Conservation (phyloP, 1,140 invertebrate genomes). For the Lithobius niger region DNA sequence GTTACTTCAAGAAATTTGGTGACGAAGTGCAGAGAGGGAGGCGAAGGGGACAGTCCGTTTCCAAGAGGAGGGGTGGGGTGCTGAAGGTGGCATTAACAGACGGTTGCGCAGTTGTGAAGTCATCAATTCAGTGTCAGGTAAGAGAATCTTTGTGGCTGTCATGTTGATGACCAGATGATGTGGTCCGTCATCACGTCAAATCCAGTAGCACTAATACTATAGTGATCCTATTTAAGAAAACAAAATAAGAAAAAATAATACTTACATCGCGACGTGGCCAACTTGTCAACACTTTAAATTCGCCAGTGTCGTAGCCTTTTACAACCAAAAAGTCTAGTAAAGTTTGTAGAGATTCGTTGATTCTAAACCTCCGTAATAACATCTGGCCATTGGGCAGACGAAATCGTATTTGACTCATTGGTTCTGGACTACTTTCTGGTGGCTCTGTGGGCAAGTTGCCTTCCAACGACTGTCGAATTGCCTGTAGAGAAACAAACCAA, state of each 20-base stretch:
- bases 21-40: no score
- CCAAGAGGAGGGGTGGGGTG: no score
- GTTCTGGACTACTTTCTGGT: conserved; percentile 18
- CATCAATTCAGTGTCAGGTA: no score
- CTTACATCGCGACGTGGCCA: conserved; percentile 85
- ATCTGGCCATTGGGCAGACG: conserved; percentile 30
- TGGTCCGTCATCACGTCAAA: no score
- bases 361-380: conserved; percentile 30
- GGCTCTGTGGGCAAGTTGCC: conserved; percentile 32
- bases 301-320: conserved; percentile 67
- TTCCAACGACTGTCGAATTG: conserved; percentile 29
- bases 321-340: conserved; percentile 73
- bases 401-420: conserved; percentile 29
- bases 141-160: no score
- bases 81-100: no score
- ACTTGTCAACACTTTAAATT: conserved; percentile 79
- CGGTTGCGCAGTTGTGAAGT: no score
- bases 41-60: no score
- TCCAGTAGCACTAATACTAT: no score
- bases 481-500: conserved; percentile 22
- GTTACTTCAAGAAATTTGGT: no score
- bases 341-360: conserved; percentile 38
- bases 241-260: conserved; percentile 23
- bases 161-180: no score
- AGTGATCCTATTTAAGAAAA: no score